Base-by-base conservation (phyloP, 2,888 invertebrate species). In the Polydrusus cervinus region DNA sequence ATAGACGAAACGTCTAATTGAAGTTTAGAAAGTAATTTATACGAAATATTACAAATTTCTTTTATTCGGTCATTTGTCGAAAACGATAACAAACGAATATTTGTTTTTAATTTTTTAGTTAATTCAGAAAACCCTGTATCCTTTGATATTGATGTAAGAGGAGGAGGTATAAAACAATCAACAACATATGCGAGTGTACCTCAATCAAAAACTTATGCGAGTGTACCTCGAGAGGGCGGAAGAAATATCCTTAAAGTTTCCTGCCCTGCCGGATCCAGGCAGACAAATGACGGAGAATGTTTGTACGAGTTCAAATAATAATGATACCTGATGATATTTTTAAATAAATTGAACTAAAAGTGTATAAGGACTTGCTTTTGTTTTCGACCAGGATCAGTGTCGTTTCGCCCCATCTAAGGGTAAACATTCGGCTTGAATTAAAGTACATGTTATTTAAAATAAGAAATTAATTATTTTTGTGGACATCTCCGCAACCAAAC, bases 271-370 rank as follows among this genome's bases (percentile, higher is more conserved):
- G 55, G 40, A 20, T 6, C 16, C 10, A 60, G 40, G 3, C 11
- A n/a, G n/a, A 69, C 69, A 16, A 30, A 1, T 8, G 43, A 47
- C 49, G 69, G 69, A 10, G 51, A 51, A 20, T 69, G 69, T 60
- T 34, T 68, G 43, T 55, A 68, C 7, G 67, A 68, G 55, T 40
- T 43, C 43, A 55, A 68, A 30, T 43, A 13, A 43, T 9, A 43
- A 43, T 13, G 25, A 25, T 25, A 5, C n/a, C n/a, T 3, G 5
- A 25, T 25, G 25, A 43, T 43, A 43, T 1, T 43, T 43, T 43
- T n/a, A 43, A 34, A 34, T 34, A 34, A 34, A 34, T 3, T 34
- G 3, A 25, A 25, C 5, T n/a, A n/a, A n/a, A n/a, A n/a, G n/a
- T n/a, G n/a, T n/a, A n/a, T n/a, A n/a, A n/a, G n/a, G n/a, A n/a